Base-by-base conservation (phyloP, 2,797 vertebrate genomes). In the Esox masquinongy region DNA sequence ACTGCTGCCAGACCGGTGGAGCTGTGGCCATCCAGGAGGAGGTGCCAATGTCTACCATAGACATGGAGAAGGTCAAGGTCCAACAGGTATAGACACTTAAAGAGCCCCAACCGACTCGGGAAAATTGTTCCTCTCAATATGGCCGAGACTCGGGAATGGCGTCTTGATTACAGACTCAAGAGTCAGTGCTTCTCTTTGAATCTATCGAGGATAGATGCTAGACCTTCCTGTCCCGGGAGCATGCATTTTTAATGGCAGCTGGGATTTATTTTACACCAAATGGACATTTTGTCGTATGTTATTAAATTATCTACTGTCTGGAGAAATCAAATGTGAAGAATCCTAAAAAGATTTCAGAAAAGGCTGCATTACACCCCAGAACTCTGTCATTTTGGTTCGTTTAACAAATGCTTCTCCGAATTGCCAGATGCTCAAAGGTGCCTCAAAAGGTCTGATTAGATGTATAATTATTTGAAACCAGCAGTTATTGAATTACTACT, bases 21-120 rank as follows among this genome's bases (percentile, higher is more conserved):
- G 82, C 94, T 0, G 87, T 96, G 80, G 86, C 91, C 0, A 86
- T 95, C 39, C 96, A 95, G 70, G 95, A 94, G 0, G 96, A 96
- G 1, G 95, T 95, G 81, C 94, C 96, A 0, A 94, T 97, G 5
- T 68, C 95, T 0, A 91, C 95, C 63, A 85, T 94, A 0, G 95
- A 95, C 59, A 92, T 96, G 19, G 96, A 97, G 88, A 98, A 99
- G 78, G 96, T 96, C 17, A 87, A 96, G 0, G 91, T 93, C 71
- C 96, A 92, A 94, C 79, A 24, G 64, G n/a, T 19, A 16, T 22
- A 14, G 31, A 69, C 31, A 51, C 36, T 17, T 29, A 12, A n/a
- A 19, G 16, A 39, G 14, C 39, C 43, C 9, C 3, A 61, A 61
- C 11, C 31, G 22, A 64, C 15, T 53, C 31, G 34, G 56, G n/a